A percentile compares a stretch with the other conserved stretches of the same genome.
phyloP scores from a whole-genome alignment of 2,888 invertebrate genomes.

The Fragum whitleyi region DNA sequence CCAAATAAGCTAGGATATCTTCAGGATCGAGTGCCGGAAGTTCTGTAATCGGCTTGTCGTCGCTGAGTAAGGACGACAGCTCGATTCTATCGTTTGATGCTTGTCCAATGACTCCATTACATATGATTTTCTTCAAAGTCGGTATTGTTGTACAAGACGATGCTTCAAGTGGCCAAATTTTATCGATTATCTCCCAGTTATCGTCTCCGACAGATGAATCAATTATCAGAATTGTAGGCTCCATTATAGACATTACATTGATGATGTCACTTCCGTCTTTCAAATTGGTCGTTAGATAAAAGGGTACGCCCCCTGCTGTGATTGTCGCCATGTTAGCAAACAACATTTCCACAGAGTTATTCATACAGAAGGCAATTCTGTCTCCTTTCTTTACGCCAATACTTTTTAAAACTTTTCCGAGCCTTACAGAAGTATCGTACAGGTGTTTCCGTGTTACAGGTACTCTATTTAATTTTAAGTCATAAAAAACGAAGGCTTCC shows the following conservation, averaged over 20 bases:
- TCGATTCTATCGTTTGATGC: neutral
- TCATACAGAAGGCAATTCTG: conserved; percentile 50
- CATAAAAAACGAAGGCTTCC: conserved; percentile 56
- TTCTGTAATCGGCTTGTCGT: neutral
- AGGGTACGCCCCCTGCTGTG: conserved; percentile 51
- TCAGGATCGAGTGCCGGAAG: conserved; percentile 55
- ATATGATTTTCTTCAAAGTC: conserved; percentile 35
- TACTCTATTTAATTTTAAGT: conserved; percentile 19
- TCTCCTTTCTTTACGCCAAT: conserved; percentile 45
- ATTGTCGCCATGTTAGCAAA: conserved; percentile 32
- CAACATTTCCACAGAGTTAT: conserved; percentile 55
- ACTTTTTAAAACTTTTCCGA: conserved; percentile 38
- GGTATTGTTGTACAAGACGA: conserved; percentile 22
- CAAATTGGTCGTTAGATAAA: conserved; percentile 37
- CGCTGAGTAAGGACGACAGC: neutral
- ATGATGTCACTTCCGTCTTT: conserved; percentile 60
- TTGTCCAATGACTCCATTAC: conserved; percentile 11
- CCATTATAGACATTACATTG: neutral
- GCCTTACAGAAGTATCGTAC: conserved; percentile 17
- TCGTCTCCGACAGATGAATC: conserved; percentile 37
- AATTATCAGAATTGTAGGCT: conserved; percentile 29
- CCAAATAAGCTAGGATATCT: conserved; percentile 43
- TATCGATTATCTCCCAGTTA: conserved; percentile 53
- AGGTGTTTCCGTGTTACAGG: conserved; percentile 44
- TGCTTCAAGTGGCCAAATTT: conserved; percentile 31